phyloP scores from a whole-genome alignment of 2,113 vertebrate species.

The Hemibagrus wyckioides region DNA sequence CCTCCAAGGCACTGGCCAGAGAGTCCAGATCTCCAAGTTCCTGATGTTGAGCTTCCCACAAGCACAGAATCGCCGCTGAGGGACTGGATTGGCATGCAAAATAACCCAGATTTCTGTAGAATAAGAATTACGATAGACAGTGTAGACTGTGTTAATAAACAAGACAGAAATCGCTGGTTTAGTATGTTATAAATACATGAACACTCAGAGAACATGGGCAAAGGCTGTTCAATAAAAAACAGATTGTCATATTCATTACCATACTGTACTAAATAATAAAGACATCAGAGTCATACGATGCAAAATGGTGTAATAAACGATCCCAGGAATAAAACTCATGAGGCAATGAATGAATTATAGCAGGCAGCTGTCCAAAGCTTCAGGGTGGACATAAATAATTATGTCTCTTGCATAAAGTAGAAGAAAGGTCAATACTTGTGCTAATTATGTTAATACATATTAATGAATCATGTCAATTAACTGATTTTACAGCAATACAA shows the following conservation, averaged over 20 bases:
- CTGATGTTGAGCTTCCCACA: constrained; percentile 96
- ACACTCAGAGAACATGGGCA: not conserved
- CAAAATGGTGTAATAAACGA: not conserved
- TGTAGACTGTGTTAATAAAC: not conserved
- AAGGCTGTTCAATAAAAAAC: not conserved
- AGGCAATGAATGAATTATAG: not conserved
- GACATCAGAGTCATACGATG: not conserved
- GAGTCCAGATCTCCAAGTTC: constrained; percentile 92
- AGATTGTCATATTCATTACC: not conserved
- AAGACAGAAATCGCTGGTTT: not conserved
- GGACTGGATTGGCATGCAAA: constrained; percentile 92
- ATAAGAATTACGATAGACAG: constrained; percentile 61
- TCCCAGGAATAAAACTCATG: not conserved
- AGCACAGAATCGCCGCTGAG: constrained; percentile 91
- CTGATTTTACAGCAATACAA: not conserved
- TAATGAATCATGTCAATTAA: not conserved
- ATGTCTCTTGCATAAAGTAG: not conserved
- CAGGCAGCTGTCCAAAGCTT: not conserved
- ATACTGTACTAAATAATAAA: not conserved
- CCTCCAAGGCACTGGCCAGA: constrained; percentile 92
- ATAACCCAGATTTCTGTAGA: constrained; percentile 87
- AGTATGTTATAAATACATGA: not conserved
- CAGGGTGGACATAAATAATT: not conserved
- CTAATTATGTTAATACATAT: not conserved
- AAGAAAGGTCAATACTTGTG: not conserved